Base-by-base conservation (phyloP, 2,888 invertebrate genomes). In the Orthosia incerta region DNA sequence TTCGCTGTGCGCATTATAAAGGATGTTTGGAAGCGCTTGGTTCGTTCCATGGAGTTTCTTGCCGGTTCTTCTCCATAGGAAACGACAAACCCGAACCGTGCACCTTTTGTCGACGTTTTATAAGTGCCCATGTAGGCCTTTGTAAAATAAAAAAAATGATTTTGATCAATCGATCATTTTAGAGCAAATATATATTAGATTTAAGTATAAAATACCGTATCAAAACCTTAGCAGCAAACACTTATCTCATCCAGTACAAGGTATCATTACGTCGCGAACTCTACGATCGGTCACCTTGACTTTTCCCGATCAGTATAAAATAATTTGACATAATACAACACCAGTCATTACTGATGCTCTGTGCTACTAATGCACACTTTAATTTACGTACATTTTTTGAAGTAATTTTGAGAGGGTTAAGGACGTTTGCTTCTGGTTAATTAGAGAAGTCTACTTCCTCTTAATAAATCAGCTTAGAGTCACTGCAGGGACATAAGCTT, bases 261-360 rank as follows among this genome's bases (percentile, higher is more conserved):
- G 86, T 87, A 91, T 93, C 92, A 93, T 94, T 93, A 94, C 89
- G 55, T 48, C 64, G 86, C 82, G 85, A 83, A 86, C 87, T 85
- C 89, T 87, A 89, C 92, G 92, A 94, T 94, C 93, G 91, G 93
- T 95, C 93, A 93, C 96, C 96, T 96, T 96, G 96, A 96, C 95
- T 95, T 95, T 95, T 95, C 93, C 90, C 93, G 91, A 95, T 95
- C 93, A 91, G 92, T 92, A 93, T 94, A 93, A 94, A 95, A 95
- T 95, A 95, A 96, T 96, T 95, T 94, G 95, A 95, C 94, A 94
- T 95, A 95, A 95, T 93, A 93, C 93, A 91, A 85, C 92, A 91
- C 89, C 91, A 88, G 90, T 94, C 94, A 95, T 95, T 93, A 93
- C 90, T 57, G 86, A 87, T 87, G 91, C 87, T 90, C 90, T 87